Evolutionary conservation across 2,888 invertebrate species (phyloP), one percentile per base, ranked within the genome.

Genomic region (Platyscelio sp.): DNA sequence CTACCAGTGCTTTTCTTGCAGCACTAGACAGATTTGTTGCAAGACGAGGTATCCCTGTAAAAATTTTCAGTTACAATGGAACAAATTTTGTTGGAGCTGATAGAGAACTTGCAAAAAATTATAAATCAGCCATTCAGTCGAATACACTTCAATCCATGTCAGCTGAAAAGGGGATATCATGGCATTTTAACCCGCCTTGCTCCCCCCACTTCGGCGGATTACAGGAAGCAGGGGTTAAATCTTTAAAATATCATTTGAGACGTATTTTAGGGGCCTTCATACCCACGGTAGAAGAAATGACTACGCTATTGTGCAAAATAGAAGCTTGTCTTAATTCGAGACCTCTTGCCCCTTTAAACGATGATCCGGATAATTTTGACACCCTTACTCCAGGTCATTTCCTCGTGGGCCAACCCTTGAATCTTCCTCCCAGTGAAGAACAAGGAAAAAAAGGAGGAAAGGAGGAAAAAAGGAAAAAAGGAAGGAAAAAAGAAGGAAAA

Each of bases 201-300:
- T n/a, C 65, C 24, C 65, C 65, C 22, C 65, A 65, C n/a, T 27
- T 27, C 18, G 49, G 49, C 49, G 46, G 65, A n/a, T 5, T 24
- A 11, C 46, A 65, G 15, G 65, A 65, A 49, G 49, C 65, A 22
- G 63, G 63, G 7, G 43, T 63, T 5, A 63, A 63, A 63, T 43
- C 43, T 0, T 5, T 43, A 2, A 40, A 63, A 29, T 29, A 29
- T 18, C 58, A 58, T 58, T 58, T 58, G 18, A 27, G 24, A 18
- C 22, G 60, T 7, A 60, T 60, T 0, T 13, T 71, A 15, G 71
- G 71, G 0, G 9, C n/a, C 9, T 58, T 71, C n/a, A 22, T 22
- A 3, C 71, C 71, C 5, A 46, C 71, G 3, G 13, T 43, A 2
- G 71, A 71, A 43, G 43, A 58, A 46, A 60, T 60, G 58, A 46